Base-by-base conservation (phyloP, 1,140 invertebrate genomes). In the Zaprionus lachaisei region DNA sequence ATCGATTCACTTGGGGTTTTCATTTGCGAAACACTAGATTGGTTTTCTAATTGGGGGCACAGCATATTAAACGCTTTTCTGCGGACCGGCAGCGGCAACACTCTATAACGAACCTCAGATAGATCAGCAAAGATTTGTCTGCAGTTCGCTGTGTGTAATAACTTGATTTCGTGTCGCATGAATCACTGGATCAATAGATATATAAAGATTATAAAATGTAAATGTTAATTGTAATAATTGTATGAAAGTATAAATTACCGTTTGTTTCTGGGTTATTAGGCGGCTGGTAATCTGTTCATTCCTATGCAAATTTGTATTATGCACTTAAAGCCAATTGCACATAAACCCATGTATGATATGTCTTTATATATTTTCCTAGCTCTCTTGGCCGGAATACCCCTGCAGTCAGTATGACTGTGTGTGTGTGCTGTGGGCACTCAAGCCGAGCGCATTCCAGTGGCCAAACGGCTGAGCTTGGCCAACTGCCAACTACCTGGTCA, bases 401-500 rank as follows among this genome's bases (percentile, higher is more conserved):
- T 14, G 57, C 62, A 54, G 71, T 63, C 61, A 12, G 17, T 49
- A 7, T 11, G 47, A 11, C 4, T 49, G 47, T 51, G 11, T 12
- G 47, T 56, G 47, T 56, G 60, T 31, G 22, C 47, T 79, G 47
- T 64, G 80, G 64, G 68, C 81, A 84, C 70, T 90, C 49, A 89
- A 81, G 85, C 79, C 63, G 55, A 89, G 74, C 84, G 74, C 84
- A 89, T 89, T 89, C 81, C 85, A 89, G 57, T 74, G 80, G 73
- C 80, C 54, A 61, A 68, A 58, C 47, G 65, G 38, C 61, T 69
- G 24, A 56, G 47, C 80, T 83, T 81, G 84, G 85, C 84, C 83
- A 72, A 47, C 66, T 90, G 85, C 75, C 84, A 84, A 84, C 85
- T 84, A 90, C 85, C 84, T 89, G 84, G 84, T 87, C 83, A 87